These are phyloP conservation scores for Plectropomus leopardus DNA, from an alignment of 2,113 vertebrate species.

Conservation along the genomic window DNA sequence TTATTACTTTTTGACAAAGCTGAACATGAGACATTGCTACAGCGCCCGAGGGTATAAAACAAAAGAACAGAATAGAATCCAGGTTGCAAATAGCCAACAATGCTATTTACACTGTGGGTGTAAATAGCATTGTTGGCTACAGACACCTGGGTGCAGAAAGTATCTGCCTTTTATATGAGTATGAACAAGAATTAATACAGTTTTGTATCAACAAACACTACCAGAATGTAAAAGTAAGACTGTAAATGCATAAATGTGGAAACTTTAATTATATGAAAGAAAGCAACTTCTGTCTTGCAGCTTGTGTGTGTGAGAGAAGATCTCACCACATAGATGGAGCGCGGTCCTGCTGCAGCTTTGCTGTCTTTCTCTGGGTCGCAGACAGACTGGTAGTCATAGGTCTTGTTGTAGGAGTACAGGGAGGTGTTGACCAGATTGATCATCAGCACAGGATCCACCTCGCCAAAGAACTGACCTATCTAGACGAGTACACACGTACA, in stretches of 20 bases:
- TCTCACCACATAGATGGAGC: constrained; percentile 92
- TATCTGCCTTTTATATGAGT: too few species aligned
- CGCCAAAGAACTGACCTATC: constrained; percentile 94
- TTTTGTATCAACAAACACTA: neutral
- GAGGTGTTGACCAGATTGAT: constrained; percentile 92
- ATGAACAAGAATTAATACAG: neutral
- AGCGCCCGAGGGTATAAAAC: too few species aligned
- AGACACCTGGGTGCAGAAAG: too few species aligned
- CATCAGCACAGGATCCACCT: constrained; percentile 96
- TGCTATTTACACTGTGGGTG: too few species aligned
- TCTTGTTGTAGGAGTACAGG: constrained; percentile 95
- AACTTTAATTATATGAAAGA: neutral
- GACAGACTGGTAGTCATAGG: constrained; percentile 97
- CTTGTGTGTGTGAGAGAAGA: constrained; percentile 3
- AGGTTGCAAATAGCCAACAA: too few species aligned
- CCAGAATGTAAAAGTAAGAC: neutral
- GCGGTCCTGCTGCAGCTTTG: constrained; percentile 92
- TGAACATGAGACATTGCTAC: too few species aligned
- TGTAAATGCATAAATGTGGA: neutral
- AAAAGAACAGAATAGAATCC: too few species aligned
- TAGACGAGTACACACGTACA: constrained; percentile 48
- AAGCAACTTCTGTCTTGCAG: neutral
- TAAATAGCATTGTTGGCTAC: too few species aligned
- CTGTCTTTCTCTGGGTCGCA: constrained; percentile 94
- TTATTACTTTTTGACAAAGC: too few species aligned